Evolutionary conservation across 1,140 invertebrate species (phyloP), one percentile per base, ranked within the genome.

Genomic region (Bombus impatiens): DNA sequence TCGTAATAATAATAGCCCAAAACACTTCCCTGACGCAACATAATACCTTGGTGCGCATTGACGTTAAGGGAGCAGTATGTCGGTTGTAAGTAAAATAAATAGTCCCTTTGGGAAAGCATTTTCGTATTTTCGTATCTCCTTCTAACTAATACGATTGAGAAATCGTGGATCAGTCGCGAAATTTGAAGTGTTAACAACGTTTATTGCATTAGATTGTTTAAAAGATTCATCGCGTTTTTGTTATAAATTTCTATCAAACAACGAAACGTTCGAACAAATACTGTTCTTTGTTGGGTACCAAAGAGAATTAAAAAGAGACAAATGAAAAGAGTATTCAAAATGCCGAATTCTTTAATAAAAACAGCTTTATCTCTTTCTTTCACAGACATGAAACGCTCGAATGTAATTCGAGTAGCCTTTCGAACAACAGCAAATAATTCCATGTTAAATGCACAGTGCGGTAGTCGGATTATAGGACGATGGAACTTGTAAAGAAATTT

Each of bases 401-500:
- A 53, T 53, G 5, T 22, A 53, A 8, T 53, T 53, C 47, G 18
- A 53, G 18, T 22, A 53, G 47, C 47, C 53, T 32, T 13, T 10
- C 28, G 18, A 57, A 76, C 28, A 10, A 35, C 13, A 13, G 22
- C 13, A 67, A 80, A 72, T 74, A 85, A 85, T 62, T 53, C 32
- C 28, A 71, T 13, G 67, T 68, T 67, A 28, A 37, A 44, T 25
- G 15, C 47, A 32, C 65, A n/a, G 10, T 12, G 28, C 42, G 10
- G 32, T 62, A 13, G 40, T 53, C 5, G 8, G 18, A 53, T 53
- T 53, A 53, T 22, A 18, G 44, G 28, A 28, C 22, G 78, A 15
- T 15, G 47, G 9, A 15, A 65, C 65, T 67, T 76, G 79, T 59
- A 78, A 89, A 89, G 88, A 89, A 89, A 88, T 89, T 84, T 47